Base-by-base conservation (phyloP, 2,797 vertebrate genomes). In the Oceanodroma leucorhoa region DNA sequence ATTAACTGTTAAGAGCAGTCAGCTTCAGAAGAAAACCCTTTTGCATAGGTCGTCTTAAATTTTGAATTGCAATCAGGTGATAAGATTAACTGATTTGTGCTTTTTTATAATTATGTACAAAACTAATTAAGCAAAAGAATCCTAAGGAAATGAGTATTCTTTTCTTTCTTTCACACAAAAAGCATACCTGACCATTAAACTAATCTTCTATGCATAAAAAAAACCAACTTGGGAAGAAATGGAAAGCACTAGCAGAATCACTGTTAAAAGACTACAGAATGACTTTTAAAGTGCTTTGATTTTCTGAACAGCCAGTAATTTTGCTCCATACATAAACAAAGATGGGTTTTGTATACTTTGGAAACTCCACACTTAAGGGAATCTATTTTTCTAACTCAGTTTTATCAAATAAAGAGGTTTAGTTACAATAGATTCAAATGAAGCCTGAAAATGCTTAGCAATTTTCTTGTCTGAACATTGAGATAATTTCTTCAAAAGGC, bases 381-480 rank as follows among this genome's bases (percentile, higher is more conserved):
- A 75, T 78, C 53, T 65, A 57, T 30, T 83, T 86, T 69, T 75
- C 41, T 46, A 78, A 57, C 27, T 73, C 43, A 38, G 20, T 89
- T 93, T 89, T 93, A 69, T 80, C 83, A 90, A 43, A 79, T 69
- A 90, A 67, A 76, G 43, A 93, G 11, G 30, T 57, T 92, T 81
- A 67, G 32, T 82, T 83, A 87, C n/a, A 81, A 75, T 21, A 86
- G 65, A 75, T 81, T 51, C 40, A 90, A 90, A 70, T 48, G 34
- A 91, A 86, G 54, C 38, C 48, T 90, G 62, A 83, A 91, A 82
- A 91, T 50, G 15, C 46, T 62, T 51, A 72, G 36, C 62, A 60
- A 82, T 93, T 94, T 90, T 2, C 72, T 78, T 90, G 38, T 88
- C 65, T 94, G 94, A 93, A 83, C 65, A 83, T 23, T 43, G 83